These are phyloP conservation scores for Octopus sinensis DNA, from an alignment of 1,140 invertebrate species.

Conservation along the genomic window DNA sequence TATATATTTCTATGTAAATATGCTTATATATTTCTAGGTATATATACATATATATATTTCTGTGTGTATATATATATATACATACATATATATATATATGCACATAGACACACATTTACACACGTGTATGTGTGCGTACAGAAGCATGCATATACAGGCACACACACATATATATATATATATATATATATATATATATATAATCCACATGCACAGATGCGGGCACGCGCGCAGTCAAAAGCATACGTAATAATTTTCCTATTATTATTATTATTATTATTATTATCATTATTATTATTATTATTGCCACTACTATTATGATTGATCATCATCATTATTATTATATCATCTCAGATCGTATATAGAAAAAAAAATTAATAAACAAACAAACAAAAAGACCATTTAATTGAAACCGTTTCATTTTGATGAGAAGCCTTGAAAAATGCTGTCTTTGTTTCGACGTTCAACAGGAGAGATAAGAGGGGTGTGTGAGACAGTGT, in stretches of 20 bases:
- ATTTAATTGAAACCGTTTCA: not conserved
- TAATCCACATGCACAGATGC: constrained; percentile 19
- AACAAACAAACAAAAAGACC: no score
- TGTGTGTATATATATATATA: not conserved
- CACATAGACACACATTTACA: not conserved
- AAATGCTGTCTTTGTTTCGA: constrained; percentile 4
- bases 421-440: constrained; percentile 3
- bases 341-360: no score
- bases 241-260: constrained; percentile 23
- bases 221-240: constrained; percentile 1
- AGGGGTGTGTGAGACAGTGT: no score
- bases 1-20: not conserved
- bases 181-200: constrained; percentile 24
- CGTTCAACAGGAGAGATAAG: not conserved
- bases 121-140: constrained; percentile 19
- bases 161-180: constrained; percentile 30
- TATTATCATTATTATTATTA: no score
- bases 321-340: no score
- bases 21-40: not conserved
- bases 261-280: not conserved
- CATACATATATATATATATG: not conserved
- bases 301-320: no score
- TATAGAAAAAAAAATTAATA: no score
- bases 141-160: constrained; percentile 26
- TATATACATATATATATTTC: not conserved